Conservation (phyloP, 2,797 vertebrate species). For the Peromyscus eremicus region DNA sequence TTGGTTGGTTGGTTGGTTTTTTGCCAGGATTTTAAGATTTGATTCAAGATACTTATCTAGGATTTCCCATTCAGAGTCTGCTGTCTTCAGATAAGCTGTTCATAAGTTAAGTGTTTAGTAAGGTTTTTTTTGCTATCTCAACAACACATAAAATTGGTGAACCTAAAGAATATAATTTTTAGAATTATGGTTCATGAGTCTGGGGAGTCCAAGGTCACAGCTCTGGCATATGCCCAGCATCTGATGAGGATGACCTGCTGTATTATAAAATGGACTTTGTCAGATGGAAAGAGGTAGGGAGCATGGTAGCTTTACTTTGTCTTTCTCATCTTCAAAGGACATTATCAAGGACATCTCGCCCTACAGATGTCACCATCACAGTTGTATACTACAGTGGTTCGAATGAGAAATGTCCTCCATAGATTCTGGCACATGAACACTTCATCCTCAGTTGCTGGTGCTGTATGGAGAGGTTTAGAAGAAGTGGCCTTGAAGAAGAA, state of each 20-base stretch:
- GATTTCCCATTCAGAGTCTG: background rate
- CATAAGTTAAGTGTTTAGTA: background rate
- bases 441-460: background rate
- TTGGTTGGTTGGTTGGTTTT: background rate
- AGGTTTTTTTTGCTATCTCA: background rate
- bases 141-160: background rate
- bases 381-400: background rate
- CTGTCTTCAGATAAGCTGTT: background rate
- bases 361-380: background rate
- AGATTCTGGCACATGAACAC: too few relatives aligned
- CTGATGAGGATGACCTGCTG: accelerated
- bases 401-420: background rate
- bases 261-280: too few relatives aligned
- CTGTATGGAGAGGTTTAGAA: background rate
- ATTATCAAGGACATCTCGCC: accelerated
- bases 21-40: background rate
- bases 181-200: background rate
- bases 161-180: background rate
- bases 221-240: background rate
- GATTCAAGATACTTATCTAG: background rate
- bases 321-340: background rate
- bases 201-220: too few relatives aligned
- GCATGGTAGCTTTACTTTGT: too few relatives aligned
- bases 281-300: too few relatives aligned
- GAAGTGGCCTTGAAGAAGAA: background rate